Base-by-base conservation (phyloP, 2,113 vertebrate genomes). In the Rallus limicola region DNA sequence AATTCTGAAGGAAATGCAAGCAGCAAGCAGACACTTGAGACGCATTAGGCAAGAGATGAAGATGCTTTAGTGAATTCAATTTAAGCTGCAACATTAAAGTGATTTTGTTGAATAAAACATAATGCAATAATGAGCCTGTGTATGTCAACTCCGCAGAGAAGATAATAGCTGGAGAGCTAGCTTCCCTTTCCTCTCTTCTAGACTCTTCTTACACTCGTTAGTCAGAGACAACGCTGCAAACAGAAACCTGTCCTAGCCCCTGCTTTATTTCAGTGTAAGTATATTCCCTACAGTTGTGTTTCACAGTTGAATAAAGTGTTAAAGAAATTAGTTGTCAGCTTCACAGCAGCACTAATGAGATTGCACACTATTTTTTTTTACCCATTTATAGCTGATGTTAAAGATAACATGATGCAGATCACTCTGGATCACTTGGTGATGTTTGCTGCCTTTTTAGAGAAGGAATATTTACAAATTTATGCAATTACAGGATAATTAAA, bases 101-200 rank as follows among this genome's bases (percentile, higher is more conserved):
- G 96, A 97, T 98, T 98, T 97, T 97, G 96, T 97, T 98, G 97
- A 98, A 98, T 98, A 98, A 98, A 98, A 98, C 97, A 98, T 98
- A 97, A 96, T 68, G 78, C 95, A 97, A 86, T 98, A 98, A 98
- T 97, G 96, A 98, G 97, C 63, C 81, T 95, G 90, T 96, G 95
- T 95, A 81, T 97, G 97, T 97, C 97, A 98, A 95, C 97, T 97
- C 94, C 78, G 72, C 7, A 3, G 90, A 92, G 92, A 88, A 95
- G 91, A 96, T 97, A 97, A 97, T 93, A 93, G 82, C 95, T 81
- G 56, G 34, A 82, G 82, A 94, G 70, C 56, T 65, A 28, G 6
- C 7, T 13, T 65, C 89, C 58, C 86, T 80, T 78, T n/a, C 64
- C 55, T 67, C 86, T 82, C 80, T 96, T 88, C 81, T 50, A 87